Conservation (phyloP, 2,797 vertebrate genomes). For the Parauchenoglanis ngamensis region DNA sequence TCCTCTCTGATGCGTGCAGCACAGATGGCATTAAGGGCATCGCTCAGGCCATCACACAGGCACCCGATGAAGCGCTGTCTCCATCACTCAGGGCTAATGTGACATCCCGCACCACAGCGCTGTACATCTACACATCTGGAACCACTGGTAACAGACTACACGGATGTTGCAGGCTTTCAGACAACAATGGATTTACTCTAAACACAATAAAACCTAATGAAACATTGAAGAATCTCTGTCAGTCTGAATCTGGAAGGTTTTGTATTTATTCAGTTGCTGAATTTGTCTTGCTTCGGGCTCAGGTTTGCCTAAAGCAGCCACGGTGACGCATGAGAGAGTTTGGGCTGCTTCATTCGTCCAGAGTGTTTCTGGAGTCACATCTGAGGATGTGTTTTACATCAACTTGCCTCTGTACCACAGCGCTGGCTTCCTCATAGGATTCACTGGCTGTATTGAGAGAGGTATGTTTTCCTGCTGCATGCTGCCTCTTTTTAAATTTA, state of each 20-base stretch:
- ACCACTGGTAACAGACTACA: constrained; percentile 82
- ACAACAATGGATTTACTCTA: not conserved
- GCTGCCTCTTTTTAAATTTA: not conserved
- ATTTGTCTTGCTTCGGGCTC: not conserved
- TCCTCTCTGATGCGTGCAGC: constrained; percentile 75
- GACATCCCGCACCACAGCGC: constrained; percentile 72
- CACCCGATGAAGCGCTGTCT: constrained; percentile 77
- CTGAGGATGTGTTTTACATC: constrained; percentile 80
- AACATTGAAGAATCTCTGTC: no score
- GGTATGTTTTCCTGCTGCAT: constrained; percentile 66
- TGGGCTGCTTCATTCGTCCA: constrained; percentile 74
- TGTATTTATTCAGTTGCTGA: not conserved
- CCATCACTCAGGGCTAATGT: constrained; percentile 78
- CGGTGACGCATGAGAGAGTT: constrained; percentile 80
- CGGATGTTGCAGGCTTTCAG: not conserved
- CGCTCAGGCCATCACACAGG: constrained; percentile 75
- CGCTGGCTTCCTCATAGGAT: constrained; percentile 82
- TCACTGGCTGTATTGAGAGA: constrained; percentile 76
- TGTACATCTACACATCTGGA: constrained; percentile 94
- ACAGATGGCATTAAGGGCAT: constrained; percentile 73
- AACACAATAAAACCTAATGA: not conserved
- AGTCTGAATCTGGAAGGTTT: not conserved
- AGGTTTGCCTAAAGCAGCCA: constrained; percentile 91
- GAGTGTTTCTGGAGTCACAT: constrained; percentile 61
- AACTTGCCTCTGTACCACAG: constrained; percentile 90